phyloP scores from a whole-genome alignment of 1,140 invertebrate species.

The Geopemphigus sp. region DNA sequence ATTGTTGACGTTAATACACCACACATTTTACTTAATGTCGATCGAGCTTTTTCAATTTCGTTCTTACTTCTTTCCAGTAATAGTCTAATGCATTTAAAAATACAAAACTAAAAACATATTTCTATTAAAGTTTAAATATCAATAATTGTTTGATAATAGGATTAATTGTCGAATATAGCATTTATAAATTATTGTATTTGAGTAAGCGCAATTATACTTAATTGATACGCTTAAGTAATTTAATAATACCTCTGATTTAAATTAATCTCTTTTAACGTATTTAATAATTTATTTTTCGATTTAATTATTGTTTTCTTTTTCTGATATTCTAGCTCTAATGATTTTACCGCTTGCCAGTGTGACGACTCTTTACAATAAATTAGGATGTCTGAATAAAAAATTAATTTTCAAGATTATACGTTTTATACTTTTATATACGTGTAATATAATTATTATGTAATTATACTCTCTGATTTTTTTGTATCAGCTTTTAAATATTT shows the following conservation, averaged over 20 bases:
- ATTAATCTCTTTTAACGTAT: not conserved
- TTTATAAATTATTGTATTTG: too few relatives aligned
- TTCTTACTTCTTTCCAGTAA: not conserved
- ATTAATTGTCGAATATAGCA: too few relatives aligned
- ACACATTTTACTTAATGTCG: not conserved
- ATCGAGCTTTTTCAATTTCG: constrained; percentile 1
- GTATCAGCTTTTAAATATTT: not conserved
- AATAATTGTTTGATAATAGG: too few relatives aligned
- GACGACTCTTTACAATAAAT: not conserved
- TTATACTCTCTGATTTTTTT: constrained; percentile 7
- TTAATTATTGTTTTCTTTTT: not conserved
- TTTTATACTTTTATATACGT: not conserved
- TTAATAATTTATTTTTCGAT: constrained; percentile 32
- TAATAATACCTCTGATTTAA: constrained; percentile 7
- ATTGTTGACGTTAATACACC: not conserved
- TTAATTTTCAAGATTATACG: not conserved
- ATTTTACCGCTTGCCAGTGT: not conserved
- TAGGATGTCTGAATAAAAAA: not conserved
- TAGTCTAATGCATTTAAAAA: not conserved
- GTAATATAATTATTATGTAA: not conserved
- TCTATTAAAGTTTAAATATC: not conserved
- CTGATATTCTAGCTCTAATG: not conserved
- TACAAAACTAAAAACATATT: not conserved
- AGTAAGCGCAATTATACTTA: too few relatives aligned
- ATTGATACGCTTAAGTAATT: not conserved